phyloP scores from a whole-genome alignment of 2,113 vertebrate genomes.

The Eublepharis macularius region DNA sequence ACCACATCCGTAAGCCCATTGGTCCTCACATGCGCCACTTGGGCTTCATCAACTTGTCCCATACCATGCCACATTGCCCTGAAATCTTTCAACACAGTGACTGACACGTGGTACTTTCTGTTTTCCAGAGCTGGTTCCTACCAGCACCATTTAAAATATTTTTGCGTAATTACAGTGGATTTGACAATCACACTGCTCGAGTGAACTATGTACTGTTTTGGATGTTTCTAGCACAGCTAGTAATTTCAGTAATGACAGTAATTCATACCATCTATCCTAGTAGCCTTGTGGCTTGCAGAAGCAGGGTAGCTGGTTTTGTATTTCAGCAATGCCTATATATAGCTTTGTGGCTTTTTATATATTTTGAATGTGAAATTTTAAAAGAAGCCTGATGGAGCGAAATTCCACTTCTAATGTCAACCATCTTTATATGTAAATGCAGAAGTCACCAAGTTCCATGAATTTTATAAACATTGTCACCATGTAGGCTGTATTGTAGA shows the following conservation, averaged over 20 bases:
- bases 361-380: slow-evolving; percentile 31
- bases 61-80: slow-evolving; percentile 38
- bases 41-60: slow-evolving; percentile 59
- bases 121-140: slow-evolving; percentile 70
- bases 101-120: slow-evolving; percentile 49
- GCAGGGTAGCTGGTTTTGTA: slow-evolving; percentile 57
- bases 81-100: slow-evolving; percentile 48
- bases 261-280: slow-evolving; percentile 70
- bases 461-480: too few relatives aligned
- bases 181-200: slow-evolving; percentile 24
- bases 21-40: slow-evolving; percentile 22
- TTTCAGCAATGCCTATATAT: slow-evolving; percentile 53
- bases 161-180: slow-evolving; percentile 74
- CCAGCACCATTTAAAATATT: slow-evolving; percentile 71
- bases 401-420: slow-evolving; percentile 36
- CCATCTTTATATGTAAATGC: background rate
- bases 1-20: background rate
- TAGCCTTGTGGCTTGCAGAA: slow-evolving; percentile 74
- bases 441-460: too few relatives aligned
- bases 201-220: slow-evolving; percentile 25
- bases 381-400: slow-evolving; percentile 25
- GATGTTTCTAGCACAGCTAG: slow-evolving; percentile 61
- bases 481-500: too few relatives aligned
- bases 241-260: slow-evolving; percentile 80
- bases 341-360: slow-evolving; percentile 12